Percentiles rank a stretch among this genome's conserved stretches.
Conservation (phyloP, 1,140 invertebrate species). For the Eufriesea mexicana region DNA sequence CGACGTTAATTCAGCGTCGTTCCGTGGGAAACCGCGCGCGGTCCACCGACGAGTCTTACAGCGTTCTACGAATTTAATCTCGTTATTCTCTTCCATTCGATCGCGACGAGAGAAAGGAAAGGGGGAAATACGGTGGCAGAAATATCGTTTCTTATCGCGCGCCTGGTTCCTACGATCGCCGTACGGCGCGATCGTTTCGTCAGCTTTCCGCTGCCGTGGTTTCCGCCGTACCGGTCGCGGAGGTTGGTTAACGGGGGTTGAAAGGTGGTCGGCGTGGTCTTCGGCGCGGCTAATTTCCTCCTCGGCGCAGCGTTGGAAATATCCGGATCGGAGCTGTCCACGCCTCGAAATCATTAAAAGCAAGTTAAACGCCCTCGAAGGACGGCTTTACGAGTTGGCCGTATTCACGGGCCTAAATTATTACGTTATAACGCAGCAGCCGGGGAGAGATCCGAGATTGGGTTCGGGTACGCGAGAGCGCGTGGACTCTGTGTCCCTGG, state of each 20-base stretch:
- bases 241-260: not conserved
- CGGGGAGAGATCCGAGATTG: constrained; percentile 21
- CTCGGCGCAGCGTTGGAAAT: constrained; percentile 36
- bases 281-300: constrained; percentile 47
- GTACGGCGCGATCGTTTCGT: not conserved
- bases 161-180: not conserved
- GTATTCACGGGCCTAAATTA: constrained; percentile 67
- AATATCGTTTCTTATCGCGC: constrained; percentile 20
- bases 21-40: too few relatives aligned
- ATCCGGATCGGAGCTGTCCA: constrained; percentile 47
- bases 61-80: too few relatives aligned
- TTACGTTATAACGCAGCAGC: constrained; percentile 67
- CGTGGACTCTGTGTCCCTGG: not conserved
- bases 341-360: constrained; percentile 70
- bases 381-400: constrained; percentile 67
- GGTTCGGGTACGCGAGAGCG: not conserved
- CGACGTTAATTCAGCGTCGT: too few relatives aligned
- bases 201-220: too few relatives aligned
- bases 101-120: too few relatives aligned
- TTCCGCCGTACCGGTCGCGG: not conserved
- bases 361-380: constrained; percentile 66
- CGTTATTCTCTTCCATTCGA: too few relatives aligned
- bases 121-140: not conserved
- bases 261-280: constrained; percentile 28
- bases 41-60: too few relatives aligned